Conservation (phyloP, 2,113 vertebrate species). For the Colinus virginianus region DNA sequence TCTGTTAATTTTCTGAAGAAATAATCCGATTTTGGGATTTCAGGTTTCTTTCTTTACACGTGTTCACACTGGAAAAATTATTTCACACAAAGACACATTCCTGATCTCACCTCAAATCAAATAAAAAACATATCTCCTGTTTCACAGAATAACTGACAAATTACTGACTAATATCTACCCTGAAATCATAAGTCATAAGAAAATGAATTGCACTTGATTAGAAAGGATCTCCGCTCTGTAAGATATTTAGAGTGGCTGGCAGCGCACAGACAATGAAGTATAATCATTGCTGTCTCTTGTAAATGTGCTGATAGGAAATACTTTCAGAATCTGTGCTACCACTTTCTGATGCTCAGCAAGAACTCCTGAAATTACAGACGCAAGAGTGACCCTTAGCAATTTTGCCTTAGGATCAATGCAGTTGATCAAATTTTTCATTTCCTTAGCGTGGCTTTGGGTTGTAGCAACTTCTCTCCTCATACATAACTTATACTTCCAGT, state of each 20-base stretch:
- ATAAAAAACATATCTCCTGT: neutral
- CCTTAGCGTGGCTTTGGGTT: neutral
- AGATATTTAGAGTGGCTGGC: neutral
- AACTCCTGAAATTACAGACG: neutral
- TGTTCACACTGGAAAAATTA: neutral
- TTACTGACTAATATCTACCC: neutral
- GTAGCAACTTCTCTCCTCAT: neutral
- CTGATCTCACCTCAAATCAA: neutral
- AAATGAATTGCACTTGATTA: neutral
- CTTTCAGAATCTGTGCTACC: neutral
- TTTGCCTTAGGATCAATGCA: neutral
- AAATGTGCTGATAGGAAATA: neutral
- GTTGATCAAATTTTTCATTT: constrained; percentile 7
- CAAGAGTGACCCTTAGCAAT: neutral
- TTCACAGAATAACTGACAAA: neutral
- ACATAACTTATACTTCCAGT: neutral
- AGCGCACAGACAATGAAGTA: neutral
- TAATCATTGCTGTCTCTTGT: neutral
- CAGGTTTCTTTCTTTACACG: neutral
- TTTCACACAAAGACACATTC: neutral
- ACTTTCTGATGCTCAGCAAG: neutral
- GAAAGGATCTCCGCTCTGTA: neutral
- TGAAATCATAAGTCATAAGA: neutral
- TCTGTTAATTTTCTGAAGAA: neutral
- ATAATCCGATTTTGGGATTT: neutral